Base-by-base conservation (phyloP, 1,140 invertebrate species). In the Ganaspis sp. region DNA sequence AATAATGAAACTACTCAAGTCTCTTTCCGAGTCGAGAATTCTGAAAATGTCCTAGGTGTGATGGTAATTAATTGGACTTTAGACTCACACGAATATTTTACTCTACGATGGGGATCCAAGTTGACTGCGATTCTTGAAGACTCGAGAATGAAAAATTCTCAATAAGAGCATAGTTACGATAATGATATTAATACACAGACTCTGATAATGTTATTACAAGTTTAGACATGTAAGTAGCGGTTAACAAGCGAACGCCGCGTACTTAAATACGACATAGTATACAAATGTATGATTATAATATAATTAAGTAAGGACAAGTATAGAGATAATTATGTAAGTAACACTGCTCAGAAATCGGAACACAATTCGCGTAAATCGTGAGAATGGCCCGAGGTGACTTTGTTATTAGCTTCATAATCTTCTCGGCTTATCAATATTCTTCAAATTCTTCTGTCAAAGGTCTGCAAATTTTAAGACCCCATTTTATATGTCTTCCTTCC, bases 321-420 rank as follows among this genome's bases (percentile, higher is more conserved):
- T 15, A 70, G 75, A 77, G 81, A 83, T 78, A 79, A 83, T 81
- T 81, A 83, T 74, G 42, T 74, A 73, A 81, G 78, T 75, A 81
- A 21, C 79, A 77, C 78, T 83, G 82, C 82, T 83, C 82, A 83
- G 82, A 78, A 81, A 74, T 83, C 80, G 12, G 80, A 80, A 83
- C 76, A 38, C 49, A 78, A 81, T 69, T 49, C 11, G 40, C 74
- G 73, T 70, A 72, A 73, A 77, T 69, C 23, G 72, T 73, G 69
- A 75, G 38, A 45, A 64, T 64, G 23, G n/a, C 58, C 58, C 58
- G 26, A 29, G 21, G 23, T 12, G 23, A 64, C 23, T 64, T 64
- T 64, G 58, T 64, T 64, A 64, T 64, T 64, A 64, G 26, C 58
- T 64, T 64, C 23, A n/a, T 64, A 64, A 64, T 64, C 45, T 49